Evolutionary conservation across 1,140 invertebrate genomes (phyloP).

Genomic region (Meloidogyne chitwoodi): DNA sequence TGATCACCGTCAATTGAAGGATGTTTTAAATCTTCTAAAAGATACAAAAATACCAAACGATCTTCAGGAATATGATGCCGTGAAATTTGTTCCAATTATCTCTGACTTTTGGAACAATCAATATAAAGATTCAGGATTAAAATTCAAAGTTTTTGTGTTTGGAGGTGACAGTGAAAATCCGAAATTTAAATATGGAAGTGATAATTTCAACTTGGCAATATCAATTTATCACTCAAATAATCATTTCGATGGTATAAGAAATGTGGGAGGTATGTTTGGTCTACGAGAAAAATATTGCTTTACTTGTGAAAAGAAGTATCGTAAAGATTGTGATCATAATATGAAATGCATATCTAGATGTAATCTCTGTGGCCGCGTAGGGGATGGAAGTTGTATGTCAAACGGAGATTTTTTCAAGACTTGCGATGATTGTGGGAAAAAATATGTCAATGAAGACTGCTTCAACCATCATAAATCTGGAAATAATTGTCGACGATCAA

Average conservation of each 20-base stretch:
- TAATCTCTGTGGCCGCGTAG: background rate
- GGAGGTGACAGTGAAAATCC: too few relatives aligned
- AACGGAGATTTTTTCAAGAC: too few relatives aligned
- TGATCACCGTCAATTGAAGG: too few relatives aligned
- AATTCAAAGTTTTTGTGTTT: too few relatives aligned
- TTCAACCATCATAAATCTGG: background rate
- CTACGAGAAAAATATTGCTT: background rate
- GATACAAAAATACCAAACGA: too few relatives aligned
- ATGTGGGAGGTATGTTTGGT: background rate
- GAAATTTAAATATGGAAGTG: too few relatives aligned
- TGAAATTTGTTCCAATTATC: too few relatives aligned
- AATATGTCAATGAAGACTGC: background rate
- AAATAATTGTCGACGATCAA: background rate
- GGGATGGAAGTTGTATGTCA: background rate
- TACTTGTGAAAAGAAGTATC: background rate
- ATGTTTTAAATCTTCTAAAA: too few relatives aligned
- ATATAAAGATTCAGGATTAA: too few relatives aligned
- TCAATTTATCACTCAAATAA: background rate
- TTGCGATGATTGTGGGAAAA: background rate
- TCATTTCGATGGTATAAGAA: background rate
- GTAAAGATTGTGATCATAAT: background rate
- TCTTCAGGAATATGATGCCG: too few relatives aligned
- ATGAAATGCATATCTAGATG: background rate
- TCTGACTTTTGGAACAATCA: too few relatives aligned
- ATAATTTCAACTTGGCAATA: too few relatives aligned